Evolutionary conservation across 2,113 vertebrate species (phyloP).

Genomic region (Pseudopipra pipra): DNA sequence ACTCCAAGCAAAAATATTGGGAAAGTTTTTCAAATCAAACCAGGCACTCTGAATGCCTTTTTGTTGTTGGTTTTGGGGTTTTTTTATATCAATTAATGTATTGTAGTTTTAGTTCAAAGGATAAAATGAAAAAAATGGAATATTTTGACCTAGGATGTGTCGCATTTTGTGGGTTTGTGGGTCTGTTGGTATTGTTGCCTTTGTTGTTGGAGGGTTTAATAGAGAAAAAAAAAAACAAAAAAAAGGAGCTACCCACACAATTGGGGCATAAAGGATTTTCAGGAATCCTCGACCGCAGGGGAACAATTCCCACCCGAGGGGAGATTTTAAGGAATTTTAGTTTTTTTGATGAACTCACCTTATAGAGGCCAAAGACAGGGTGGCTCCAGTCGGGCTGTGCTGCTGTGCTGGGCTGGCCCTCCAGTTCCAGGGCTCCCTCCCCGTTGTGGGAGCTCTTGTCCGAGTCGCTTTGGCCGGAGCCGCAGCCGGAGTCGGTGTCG

Average conservation of each 20-base stretch:
- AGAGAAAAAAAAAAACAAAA: background rate
- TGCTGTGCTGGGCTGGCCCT: slow-evolving; percentile 68
- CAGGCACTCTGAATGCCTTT: background rate
- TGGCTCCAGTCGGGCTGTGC: slow-evolving; percentile 58
- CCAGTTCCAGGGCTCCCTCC: slow-evolving; percentile 77
- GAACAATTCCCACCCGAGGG: background rate
- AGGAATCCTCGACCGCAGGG: background rate
- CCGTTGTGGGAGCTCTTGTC: slow-evolving; percentile 92
- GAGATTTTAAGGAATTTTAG: rapidly evolving
- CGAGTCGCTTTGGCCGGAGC: slow-evolving; percentile 89
- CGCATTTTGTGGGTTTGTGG: background rate
- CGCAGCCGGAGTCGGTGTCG: slow-evolving; percentile 92
- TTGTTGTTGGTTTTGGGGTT: no score
- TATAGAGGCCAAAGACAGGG: slow-evolving; percentile 85
- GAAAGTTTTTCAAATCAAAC: background rate
- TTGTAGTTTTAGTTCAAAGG: background rate
- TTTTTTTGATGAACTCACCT: slow-evolving; percentile 63
- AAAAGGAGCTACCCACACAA: background rate
- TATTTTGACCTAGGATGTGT: background rate
- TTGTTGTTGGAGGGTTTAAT: background rate
- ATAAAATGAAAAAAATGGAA: background rate
- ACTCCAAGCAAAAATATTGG: background rate
- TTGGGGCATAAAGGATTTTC: rapidly evolving
- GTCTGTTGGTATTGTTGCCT: background rate
- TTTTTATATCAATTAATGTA: background rate